These are phyloP conservation scores for Drosophila tani DNA, from an alignment of 1,140 invertebrate genomes.

Conservation along the genomic window DNA sequence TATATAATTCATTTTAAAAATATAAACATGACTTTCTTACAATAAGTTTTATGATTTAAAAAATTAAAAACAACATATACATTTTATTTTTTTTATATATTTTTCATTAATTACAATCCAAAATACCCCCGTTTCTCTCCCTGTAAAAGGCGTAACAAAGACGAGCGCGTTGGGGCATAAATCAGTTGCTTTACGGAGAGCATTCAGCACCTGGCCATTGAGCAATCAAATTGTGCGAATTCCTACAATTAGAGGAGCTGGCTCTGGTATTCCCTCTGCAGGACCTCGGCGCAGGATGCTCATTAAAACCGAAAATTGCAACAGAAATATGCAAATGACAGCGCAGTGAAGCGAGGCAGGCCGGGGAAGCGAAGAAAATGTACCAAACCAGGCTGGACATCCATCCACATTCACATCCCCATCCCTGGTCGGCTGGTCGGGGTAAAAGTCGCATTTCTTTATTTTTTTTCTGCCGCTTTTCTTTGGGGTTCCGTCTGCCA, in stretches of 20 bases:
- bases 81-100: not conserved
- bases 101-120: not conserved
- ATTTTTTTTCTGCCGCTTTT: constrained; percentile 37
- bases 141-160: constrained; percentile 51
- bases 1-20: no score
- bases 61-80: no score
- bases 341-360: not conserved
- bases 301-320: constrained; percentile 60
- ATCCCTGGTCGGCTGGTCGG: constrained; percentile 10
- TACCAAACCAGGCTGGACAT: constrained; percentile 25
- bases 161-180: constrained; percentile 52
- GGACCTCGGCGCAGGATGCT: constrained; percentile 35
- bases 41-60: not conserved
- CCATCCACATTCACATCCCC: constrained; percentile 13
- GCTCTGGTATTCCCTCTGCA: constrained; percentile 6
- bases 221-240: constrained; percentile 69
- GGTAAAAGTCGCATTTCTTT: constrained; percentile 64
- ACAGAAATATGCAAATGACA: constrained; percentile 60
- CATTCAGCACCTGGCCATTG: constrained; percentile 53
- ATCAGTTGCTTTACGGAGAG: constrained; percentile 51
- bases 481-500: constrained; percentile 45
- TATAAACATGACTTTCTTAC: no score
- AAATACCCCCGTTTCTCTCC: not conserved
- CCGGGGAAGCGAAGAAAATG: not conserved
- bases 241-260: constrained; percentile 56